Evolutionary conservation across 2,888 invertebrate genomes (phyloP).

Genomic region (Eupeodes luniger): DNA sequence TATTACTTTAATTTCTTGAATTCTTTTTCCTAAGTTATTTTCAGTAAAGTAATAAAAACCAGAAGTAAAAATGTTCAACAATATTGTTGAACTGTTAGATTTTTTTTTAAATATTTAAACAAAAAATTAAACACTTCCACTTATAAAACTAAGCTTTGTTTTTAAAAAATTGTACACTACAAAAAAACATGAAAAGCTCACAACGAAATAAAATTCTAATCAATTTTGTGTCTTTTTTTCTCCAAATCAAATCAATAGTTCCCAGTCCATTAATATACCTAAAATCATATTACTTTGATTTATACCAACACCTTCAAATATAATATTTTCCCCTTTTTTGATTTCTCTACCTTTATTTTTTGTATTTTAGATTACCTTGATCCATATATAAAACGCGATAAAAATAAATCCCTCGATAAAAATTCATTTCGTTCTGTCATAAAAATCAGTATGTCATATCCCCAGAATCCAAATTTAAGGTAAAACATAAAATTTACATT

Average conservation of each 20-base stretch:
- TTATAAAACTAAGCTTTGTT: too few species aligned
- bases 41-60: too few species aligned
- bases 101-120: too few species aligned
- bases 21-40: too few species aligned
- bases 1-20: too few species aligned
- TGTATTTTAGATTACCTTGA: conserved; percentile 87
- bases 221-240: background rate
- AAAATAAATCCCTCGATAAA: conserved; percentile 86
- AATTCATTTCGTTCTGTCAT: conserved; percentile 92
- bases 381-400: conserved; percentile 87
- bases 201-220: background rate
- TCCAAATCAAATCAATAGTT: background rate
- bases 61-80: too few species aligned
- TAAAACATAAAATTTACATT: conserved; percentile 83
- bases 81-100: too few species aligned
- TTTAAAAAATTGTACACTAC: too few species aligned
- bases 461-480: conserved; percentile 90
- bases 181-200: too few species aligned
- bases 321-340: background rate
- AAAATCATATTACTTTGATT: background rate
- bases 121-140: too few species aligned
- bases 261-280: background rate
- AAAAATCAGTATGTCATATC: conserved; percentile 91
- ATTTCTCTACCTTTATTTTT: background rate
- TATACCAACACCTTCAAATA: background rate